Base-by-base conservation (phyloP, 2,888 invertebrate genomes). In the Liodrosophila aerea region DNA sequence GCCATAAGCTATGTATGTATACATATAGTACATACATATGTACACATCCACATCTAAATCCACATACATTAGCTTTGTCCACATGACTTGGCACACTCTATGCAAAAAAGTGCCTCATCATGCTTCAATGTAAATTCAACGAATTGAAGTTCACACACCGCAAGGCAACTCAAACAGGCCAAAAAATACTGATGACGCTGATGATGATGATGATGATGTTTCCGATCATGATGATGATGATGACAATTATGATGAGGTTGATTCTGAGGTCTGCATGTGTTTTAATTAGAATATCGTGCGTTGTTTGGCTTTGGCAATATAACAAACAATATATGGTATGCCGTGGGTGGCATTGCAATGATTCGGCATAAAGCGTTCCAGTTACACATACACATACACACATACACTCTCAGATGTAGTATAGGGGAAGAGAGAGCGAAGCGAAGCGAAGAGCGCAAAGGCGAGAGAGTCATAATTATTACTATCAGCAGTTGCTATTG, bases 201-300 rank as follows among this genome's bases (percentile, higher is more conserved):
- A 30, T 36, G 60, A 3, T 16, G 22, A 13, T 39, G 31, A 37
- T 63, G 50, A 7, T 11, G 30, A 30, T 31, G 16, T 7, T 11
- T 22, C 16, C 40, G 33, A 22, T 47, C 12, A 60, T 60, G 30
- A 54, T 64, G 59, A 41, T 36, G 60, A 7, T 44, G 13, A 18
- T 52, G 39, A 43, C 69, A 46, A 12, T 45, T 47, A 11, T 11
- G 34, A 53, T 22, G 22, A 22, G 22, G 56, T 56, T 63, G 46
- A 15, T 45, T 52, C 47, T 41, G 33, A 11, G 56, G 74, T 65
- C 75, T 56, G 72, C 61, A 66, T 81, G 64, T 71, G 82, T 81
- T 81, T 81, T 81, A 81, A 81, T 81, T 81, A 84, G 81, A 81
- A 81, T 81, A 84, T 81, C 84, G 78, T 84, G 76, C 62, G 78